Percentiles rank a stretch among this genome's conserved stretches.
Evolutionary conservation across 2,888 invertebrate genomes (phyloP).

Genomic region (Pristionchus entomophagus): DNA sequence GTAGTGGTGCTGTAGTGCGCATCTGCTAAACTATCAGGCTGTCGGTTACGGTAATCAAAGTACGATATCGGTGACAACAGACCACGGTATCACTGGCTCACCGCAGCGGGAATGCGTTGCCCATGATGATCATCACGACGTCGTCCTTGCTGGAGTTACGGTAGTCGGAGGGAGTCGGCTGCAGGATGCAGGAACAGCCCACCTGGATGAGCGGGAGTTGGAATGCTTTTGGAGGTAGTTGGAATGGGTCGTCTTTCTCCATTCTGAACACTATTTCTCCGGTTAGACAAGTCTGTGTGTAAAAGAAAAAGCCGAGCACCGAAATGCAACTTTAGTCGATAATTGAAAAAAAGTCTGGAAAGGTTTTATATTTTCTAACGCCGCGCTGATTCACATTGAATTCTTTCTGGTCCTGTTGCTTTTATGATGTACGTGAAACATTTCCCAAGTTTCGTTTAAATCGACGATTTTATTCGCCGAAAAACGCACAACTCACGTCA

Average conservation of each 20-base stretch:
- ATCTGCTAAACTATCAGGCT: too few species aligned
- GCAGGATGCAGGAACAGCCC: constrained; percentile 10
- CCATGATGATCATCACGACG: constrained; percentile 40
- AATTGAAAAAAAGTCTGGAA: too few species aligned
- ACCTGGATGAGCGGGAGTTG: neutral
- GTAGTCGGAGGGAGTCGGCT: neutral
- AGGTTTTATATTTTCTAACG: neutral
- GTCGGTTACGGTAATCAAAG: too few species aligned
- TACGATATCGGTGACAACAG: too few species aligned
- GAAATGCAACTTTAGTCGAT: too few species aligned
- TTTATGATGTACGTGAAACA: neutral
- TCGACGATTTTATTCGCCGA: too few species aligned
- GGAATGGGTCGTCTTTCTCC: too few species aligned
- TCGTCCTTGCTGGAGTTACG: neutral
- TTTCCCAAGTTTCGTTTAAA: neutral
- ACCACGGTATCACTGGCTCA: neutral
- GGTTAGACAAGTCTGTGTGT: too few species aligned
- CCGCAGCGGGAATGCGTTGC: constrained; percentile 14
- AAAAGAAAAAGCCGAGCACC: neutral
- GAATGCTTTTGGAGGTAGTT: too few species aligned
- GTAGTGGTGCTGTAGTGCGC: too few species aligned
- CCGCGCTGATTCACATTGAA: neutral
- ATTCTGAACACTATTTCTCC: too few species aligned
- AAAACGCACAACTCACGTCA: constrained; percentile 38
- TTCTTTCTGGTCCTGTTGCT: neutral